phyloP scores from a whole-genome alignment of 2,888 invertebrate genomes.

The Drosophila phalerata region DNA sequence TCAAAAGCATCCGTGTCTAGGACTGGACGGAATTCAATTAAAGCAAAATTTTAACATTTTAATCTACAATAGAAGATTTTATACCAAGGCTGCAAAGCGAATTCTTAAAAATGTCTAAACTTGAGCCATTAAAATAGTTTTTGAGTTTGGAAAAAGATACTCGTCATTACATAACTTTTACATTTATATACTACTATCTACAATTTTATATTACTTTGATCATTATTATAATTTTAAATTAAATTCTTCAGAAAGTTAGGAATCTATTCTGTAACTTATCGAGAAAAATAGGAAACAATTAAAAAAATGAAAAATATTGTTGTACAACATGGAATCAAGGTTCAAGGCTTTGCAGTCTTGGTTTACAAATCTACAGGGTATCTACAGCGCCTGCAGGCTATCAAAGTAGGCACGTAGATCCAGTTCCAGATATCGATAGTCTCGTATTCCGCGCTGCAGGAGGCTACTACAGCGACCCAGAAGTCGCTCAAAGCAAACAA shows the following conservation, averaged over 20 bases:
- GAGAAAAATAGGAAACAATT: neutral
- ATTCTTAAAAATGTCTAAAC: neutral
- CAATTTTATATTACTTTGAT: no score
- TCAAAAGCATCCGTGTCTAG: conserved; percentile 98
- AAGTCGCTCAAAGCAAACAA: conserved; percentile 84
- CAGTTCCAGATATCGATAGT: conserved; percentile 84
- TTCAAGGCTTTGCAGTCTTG: neutral
- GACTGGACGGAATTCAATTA: conserved; percentile 87
- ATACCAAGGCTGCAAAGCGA: conserved; percentile 2
- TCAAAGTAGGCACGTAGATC: conserved; percentile 84
- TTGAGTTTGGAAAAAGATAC: neutral
- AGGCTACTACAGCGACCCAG: conserved; percentile 83
- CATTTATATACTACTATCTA: neutral
- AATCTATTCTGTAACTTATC: neutral
- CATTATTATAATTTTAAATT: no score
- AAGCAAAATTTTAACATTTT: neutral
- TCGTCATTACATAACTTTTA: no score
- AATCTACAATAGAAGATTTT: neutral
- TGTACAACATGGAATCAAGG: neutral
- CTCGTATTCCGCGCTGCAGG: conserved; percentile 83
- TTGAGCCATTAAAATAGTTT: neutral
- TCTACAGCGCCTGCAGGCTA: conserved; percentile 58
- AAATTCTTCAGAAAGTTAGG: neutral
- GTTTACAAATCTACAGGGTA: neutral
- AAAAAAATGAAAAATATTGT: neutral